Evolutionary conservation across 1,140 invertebrate genomes (phyloP).

Genomic region (Mactra quadrangularis): DNA sequence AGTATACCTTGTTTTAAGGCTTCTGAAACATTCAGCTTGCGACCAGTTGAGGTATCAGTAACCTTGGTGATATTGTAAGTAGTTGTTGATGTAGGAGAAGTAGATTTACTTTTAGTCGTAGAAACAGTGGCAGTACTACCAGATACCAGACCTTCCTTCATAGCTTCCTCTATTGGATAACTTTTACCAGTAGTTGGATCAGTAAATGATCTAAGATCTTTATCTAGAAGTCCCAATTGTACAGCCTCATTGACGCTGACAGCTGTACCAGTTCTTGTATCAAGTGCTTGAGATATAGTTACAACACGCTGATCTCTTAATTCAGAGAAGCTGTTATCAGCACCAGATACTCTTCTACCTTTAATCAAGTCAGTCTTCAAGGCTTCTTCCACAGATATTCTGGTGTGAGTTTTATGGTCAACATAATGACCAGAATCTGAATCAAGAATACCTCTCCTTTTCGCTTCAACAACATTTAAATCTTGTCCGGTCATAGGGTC

Average conservation of each 20-base stretch:
- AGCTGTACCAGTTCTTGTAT: slow-evolving; percentile 89
- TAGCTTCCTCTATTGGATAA: slow-evolving; percentile 90
- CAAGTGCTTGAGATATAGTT: slow-evolving; percentile 81
- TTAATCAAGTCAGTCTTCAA: slow-evolving; percentile 91
- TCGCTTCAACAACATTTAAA: slow-evolving; percentile 87
- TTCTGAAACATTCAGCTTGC: slow-evolving; percentile 71
- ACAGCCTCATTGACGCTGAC: slow-evolving; percentile 87
- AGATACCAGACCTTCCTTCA: slow-evolving; percentile 91
- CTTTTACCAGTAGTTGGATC: slow-evolving; percentile 71
- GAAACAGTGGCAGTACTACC: slow-evolving; percentile 78
- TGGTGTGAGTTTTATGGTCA: slow-evolving; percentile 86
- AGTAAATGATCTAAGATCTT: slow-evolving; percentile 86
- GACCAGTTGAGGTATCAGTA: slow-evolving; percentile 89
- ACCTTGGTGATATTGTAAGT: slow-evolving; percentile 88
- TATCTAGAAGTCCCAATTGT: slow-evolving; percentile 74
- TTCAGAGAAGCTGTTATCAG: slow-evolving; percentile 91
- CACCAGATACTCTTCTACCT: slow-evolving; percentile 88
- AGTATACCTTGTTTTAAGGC: slow-evolving; percentile 82
- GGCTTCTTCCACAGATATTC: slow-evolving; percentile 89
- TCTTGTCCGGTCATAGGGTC: slow-evolving; percentile 90
- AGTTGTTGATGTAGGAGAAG: slow-evolving; percentile 65
- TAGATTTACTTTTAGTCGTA: slow-evolving; percentile 80
- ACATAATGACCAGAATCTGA: slow-evolving; percentile 86
- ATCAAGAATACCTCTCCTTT: slow-evolving; percentile 78
- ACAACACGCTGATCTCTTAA: slow-evolving; percentile 88